phyloP scores from a whole-genome alignment of 2,797 vertebrate species.

The Clarias pachynema region DNA sequence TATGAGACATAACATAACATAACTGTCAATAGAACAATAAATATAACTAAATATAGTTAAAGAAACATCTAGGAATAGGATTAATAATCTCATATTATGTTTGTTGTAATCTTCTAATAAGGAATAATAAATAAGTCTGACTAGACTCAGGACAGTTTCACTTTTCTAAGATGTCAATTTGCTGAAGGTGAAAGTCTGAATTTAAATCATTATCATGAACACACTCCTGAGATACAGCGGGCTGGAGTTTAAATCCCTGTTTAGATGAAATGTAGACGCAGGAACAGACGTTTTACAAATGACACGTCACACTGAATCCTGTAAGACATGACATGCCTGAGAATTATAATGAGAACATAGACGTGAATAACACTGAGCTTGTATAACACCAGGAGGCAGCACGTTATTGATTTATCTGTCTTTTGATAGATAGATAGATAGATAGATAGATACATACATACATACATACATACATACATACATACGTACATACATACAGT shows the following conservation, averaged over 20 bases:
- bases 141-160: no score
- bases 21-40: no score
- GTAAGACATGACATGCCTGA: not conserved
- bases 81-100: no score
- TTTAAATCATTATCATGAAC: not conserved
- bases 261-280: not conserved
- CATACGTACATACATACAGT: not conserved
- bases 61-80: no score
- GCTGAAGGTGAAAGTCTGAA: not conserved
- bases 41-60: no score
- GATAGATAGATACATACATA: not conserved
- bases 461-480: not conserved
- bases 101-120: no score
- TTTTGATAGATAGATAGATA: not conserved
- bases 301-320: not conserved
- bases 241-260: not conserved
- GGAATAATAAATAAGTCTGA: no score
- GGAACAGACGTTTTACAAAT: not conserved
- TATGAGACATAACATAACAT: no score
- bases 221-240: not conserved
- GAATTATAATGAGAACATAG: not conserved
- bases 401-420: no score
- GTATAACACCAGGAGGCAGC: no score
- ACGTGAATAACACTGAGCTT: not conserved
- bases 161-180: no score